Percentiles rank a stretch among this genome's conserved stretches.
phyloP scores from a whole-genome alignment of 2,888 invertebrate genomes.

The Tridacna gigas region DNA sequence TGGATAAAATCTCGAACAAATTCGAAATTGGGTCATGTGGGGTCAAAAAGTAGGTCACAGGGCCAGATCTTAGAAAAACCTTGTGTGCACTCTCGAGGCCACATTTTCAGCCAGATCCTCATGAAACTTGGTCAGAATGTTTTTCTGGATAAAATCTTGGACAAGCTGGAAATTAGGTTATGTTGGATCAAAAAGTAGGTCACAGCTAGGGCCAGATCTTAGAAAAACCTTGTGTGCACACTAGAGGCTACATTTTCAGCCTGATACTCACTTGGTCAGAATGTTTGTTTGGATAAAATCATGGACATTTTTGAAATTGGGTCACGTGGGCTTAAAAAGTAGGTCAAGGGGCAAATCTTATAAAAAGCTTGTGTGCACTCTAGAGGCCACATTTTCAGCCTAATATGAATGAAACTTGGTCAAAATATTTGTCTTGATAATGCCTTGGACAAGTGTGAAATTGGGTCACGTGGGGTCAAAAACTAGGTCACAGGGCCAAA shows the following conservation, averaged over 20 bases:
- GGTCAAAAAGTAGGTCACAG: too few relatives aligned
- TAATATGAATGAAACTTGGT: conserved; percentile 4
- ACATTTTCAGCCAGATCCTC: too few relatives aligned
- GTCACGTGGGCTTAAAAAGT: conserved; percentile 12
- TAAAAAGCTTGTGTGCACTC: conserved; percentile 15
- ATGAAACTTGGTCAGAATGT: too few relatives aligned
- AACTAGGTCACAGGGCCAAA: background rate
- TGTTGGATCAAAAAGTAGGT: too few relatives aligned
- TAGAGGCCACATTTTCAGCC: conserved; percentile 23
- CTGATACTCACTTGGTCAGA: conserved; percentile 2
- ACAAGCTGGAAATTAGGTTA: too few relatives aligned
- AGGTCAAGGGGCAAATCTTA: conserved; percentile 15
- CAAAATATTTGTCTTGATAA: conserved; percentile 17
- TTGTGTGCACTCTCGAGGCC: too few relatives aligned
- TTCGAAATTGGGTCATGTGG: too few relatives aligned
- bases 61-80: too few relatives aligned
- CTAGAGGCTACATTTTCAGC: background rate
- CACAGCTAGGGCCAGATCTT: too few relatives aligned
- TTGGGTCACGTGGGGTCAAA: conserved; percentile 25
- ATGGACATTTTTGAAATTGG: conserved; percentile 9
- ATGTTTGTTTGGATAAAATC: conserved; percentile 17
- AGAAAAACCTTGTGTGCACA: background rate
- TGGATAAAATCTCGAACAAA: too few relatives aligned
- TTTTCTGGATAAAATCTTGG: too few relatives aligned
- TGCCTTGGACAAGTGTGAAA: background rate